These are phyloP conservation scores for Balearica regulorum DNA, from an alignment of 2,797 vertebrate genomes.

Conservation along the genomic window DNA sequence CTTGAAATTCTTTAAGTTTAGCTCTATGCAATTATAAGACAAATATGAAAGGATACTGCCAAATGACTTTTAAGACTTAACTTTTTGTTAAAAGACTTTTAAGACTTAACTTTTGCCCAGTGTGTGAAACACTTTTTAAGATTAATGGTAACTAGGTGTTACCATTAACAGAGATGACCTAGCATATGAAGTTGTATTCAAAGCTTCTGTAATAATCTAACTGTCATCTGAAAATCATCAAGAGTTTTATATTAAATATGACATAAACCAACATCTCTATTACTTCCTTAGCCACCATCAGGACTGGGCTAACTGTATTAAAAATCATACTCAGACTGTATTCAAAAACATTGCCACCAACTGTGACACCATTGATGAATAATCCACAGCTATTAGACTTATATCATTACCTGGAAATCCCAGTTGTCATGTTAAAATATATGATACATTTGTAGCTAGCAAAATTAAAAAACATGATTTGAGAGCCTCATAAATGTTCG, in stretches of 20 bases:
- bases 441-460: neutral
- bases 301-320: neutral
- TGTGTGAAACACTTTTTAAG: neutral
- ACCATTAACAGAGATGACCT: neutral
- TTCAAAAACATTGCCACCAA: neutral
- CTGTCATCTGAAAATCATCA: neutral
- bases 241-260: neutral
- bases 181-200: neutral
- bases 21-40: neutral
- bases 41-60: neutral
- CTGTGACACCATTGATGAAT: neutral
- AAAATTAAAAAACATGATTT: neutral
- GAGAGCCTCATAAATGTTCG: neutral
- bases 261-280: neutral
- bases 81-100: neutral
- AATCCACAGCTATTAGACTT: neutral
- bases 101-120: neutral
- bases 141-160: neutral
- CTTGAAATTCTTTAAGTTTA: neutral
- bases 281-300: neutral
- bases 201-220: neutral
- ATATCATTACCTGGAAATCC: neutral
- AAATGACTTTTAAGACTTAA: neutral
- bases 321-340: neutral
- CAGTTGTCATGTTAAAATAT: neutral